phyloP scores from a whole-genome alignment of 2,797 vertebrate genomes.

The Amniataba percoides region DNA sequence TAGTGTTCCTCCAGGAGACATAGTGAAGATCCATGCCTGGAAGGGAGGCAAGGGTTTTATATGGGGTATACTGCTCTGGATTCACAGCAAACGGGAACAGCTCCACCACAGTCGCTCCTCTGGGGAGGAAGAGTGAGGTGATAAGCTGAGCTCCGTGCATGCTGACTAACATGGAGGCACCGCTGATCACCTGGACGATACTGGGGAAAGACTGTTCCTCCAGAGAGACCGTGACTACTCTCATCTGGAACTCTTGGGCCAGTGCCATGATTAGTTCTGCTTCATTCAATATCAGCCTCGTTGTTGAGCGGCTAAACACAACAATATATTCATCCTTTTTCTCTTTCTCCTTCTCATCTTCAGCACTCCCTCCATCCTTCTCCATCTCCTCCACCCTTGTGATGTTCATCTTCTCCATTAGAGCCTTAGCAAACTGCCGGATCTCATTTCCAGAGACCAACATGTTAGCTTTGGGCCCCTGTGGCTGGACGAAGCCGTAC shows the following conservation, averaged over 20 bases:
- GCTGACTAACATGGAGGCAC: constrained; percentile 94
- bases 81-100: constrained; percentile 96
- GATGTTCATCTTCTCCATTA: constrained; percentile 91
- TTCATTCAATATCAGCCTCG: constrained; percentile 95
- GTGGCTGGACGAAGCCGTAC: constrained; percentile 97
- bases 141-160: constrained; percentile 98
- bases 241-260: constrained; percentile 97
- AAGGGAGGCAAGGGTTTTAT: constrained; percentile 93
- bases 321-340: constrained; percentile 91
- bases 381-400: constrained; percentile 70
- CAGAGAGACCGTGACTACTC: constrained; percentile 93
- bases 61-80: constrained; percentile 97
- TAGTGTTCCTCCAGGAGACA: constrained; percentile 92
- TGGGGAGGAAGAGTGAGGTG: constrained; percentile 93
- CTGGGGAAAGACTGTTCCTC: constrained; percentile 93
- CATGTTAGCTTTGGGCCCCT: constrained; percentile 98
- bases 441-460: constrained; percentile 96
- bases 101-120: constrained; percentile 93
- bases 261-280: constrained; percentile 93
- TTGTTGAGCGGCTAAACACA: constrained; percentile 93
- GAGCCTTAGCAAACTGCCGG: constrained; percentile 90
- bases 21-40: constrained; percentile 98
- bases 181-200: constrained; percentile 89
- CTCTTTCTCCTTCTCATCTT: constrained; percentile 68
- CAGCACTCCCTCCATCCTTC: constrained; percentile 55